These are phyloP conservation scores for Melieria picta DNA, from an alignment of 2,888 invertebrate species.

Conservation along the genomic window DNA sequence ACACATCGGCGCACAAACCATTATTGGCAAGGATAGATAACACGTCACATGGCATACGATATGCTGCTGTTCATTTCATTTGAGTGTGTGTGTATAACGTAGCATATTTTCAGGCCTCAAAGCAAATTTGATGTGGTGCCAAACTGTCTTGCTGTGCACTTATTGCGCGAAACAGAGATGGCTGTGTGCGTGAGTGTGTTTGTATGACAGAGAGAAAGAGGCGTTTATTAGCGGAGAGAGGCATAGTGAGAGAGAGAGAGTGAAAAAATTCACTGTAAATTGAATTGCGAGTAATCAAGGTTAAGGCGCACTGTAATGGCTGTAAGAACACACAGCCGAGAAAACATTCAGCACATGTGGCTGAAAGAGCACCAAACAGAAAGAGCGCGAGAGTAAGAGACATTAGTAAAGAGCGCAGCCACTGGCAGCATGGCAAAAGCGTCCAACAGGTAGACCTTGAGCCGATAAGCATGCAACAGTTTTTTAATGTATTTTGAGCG, in stretches of 20 bases:
- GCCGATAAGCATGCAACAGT: conserved; percentile 30
- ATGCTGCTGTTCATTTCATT: conserved; percentile 13
- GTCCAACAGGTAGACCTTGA: conserved; percentile 37
- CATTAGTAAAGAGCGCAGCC: neutral
- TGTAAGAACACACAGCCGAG: neutral
- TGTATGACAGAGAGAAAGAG: neutral
- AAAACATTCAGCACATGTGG: neutral
- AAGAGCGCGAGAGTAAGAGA: neutral
- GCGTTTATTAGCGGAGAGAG: neutral
- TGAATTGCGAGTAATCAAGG: conserved; percentile 16
- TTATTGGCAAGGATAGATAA: conserved; percentile 17
- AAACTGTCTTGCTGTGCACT: conserved; percentile 15
- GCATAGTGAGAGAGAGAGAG: neutral
- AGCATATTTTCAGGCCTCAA: conserved; percentile 18
- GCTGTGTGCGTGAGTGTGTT: neutral
- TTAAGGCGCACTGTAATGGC: neutral
- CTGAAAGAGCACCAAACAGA: neutral
- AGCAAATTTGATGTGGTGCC: conserved; percentile 14
- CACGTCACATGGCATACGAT: conserved; percentile 15
- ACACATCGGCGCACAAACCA: too few relatives aligned
- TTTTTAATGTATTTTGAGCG: neutral
- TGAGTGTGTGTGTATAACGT: neutral
- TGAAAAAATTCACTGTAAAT: neutral
- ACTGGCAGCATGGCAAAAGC: neutral
- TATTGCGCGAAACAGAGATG: neutral